Base-by-base conservation (phyloP, 2,797 vertebrate genomes). In the Naso thynnoides region DNA sequence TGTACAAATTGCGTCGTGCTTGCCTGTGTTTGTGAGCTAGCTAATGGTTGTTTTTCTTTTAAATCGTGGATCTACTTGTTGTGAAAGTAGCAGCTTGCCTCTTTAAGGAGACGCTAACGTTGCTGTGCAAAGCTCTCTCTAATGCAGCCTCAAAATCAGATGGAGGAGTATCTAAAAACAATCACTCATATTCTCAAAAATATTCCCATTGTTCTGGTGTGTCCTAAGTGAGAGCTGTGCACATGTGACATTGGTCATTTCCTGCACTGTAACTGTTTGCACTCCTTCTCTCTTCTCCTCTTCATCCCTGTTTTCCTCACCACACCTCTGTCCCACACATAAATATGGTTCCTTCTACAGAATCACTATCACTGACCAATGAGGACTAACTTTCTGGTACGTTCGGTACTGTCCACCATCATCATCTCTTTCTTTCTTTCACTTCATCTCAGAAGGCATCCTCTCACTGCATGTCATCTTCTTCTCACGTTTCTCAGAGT, bases 311-410 rank as follows among this genome's bases (percentile, higher is more conserved):
- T 93, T 87, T 95, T 93, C 93, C 94, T 95, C 93, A 91, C 95
- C 76, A 81, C 84, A 71, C 79, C 72, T 91, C 79, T 73, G 53
- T 95, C 94, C 92, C 92, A 93, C 94, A 92, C 95, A 93, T 95
- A 90, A 96, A 96, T 95, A 94, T 74, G 94, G 93, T 96, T 97
- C 95, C 97, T 95, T 84, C 96, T 96, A 95, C 97, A 99, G 97
- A 98, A 98, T 99, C 95, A 98, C 97, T 95, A 96, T 99, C 95
- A 97, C 96, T 98, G 97, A 98, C 95, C 97, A 97, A 82, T 99
- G 97, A 98, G 95, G 97, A 98, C 84, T 93, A 94, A 93, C 95
- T 93, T 92, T 95, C 94, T 81, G 97, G 97, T 99, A 98, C 88
- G 97, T 97, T 93, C 83, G 89, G 91, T 94, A 86, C 93, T 94